Conservation (phyloP, 2,113 vertebrate species). For the Eidolon helvum region DNA sequence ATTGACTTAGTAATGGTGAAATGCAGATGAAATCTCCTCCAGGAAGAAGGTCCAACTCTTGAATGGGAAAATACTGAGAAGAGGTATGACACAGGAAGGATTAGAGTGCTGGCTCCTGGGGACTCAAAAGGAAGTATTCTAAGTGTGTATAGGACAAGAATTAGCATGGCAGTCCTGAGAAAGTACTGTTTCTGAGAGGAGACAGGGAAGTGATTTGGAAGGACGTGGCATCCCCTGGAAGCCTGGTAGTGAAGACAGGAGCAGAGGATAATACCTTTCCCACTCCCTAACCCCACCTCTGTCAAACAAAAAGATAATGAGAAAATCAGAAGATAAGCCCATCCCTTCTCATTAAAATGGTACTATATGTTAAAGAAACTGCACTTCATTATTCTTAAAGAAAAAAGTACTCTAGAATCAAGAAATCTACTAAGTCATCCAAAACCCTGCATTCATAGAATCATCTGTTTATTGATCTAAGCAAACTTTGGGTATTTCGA, state of each 20-base stretch:
- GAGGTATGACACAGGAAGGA: not conserved
- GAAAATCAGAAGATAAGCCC: not conserved
- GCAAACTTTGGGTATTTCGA: not conserved
- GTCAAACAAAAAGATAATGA: not conserved
- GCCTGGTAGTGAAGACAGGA: not conserved
- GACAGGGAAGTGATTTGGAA: not conserved
- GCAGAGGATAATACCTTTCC: not conserved
- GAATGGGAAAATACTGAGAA: not conserved
- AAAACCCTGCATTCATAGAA: not conserved
- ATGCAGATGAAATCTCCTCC: not conserved
- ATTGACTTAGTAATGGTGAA: not conserved
- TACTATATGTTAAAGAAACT: not conserved
- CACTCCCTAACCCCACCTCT: not conserved
- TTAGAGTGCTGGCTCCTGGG: not conserved
- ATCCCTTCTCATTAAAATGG: not conserved
- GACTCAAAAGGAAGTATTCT: not conserved
- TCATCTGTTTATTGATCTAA: not conserved
- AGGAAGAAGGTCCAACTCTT: not conserved
- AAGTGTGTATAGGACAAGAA: not conserved
- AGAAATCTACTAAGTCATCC: not conserved
- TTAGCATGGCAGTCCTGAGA: not conserved
- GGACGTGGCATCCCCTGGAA: not conserved
- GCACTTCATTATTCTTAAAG: not conserved
- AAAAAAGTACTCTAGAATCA: not conserved
- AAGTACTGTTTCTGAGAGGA: not conserved